Conservation (phyloP, 2,888 invertebrate genomes). For the Noctua pronuba region DNA sequence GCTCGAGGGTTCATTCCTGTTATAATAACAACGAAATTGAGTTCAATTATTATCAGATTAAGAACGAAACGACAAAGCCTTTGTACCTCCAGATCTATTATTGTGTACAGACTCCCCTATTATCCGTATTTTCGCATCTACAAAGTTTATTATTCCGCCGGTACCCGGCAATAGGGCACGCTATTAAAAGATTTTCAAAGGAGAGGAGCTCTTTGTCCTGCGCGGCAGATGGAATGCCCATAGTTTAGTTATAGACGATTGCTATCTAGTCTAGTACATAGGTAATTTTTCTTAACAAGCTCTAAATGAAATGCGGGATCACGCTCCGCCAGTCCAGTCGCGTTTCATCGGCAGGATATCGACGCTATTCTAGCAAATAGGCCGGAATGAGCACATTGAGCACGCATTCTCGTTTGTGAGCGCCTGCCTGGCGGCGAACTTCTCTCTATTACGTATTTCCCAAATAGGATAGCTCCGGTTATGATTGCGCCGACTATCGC, state of each 20-base stretch:
- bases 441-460: conserved; percentile 81
- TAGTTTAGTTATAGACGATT: conserved; percentile 60
- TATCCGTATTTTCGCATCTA: conserved; percentile 67
- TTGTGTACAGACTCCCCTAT: conserved; percentile 66
- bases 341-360: conserved; percentile 80
- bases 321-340: conserved; percentile 76
- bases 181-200: conserved; percentile 63
- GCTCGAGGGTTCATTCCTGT: conserved; percentile 69
- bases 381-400: conserved; percentile 79
- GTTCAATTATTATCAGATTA: conserved; percentile 80
- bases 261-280: conserved; percentile 57
- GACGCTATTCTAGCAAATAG: conserved; percentile 80
- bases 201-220: conserved; percentile 54
- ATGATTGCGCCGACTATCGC: conserved; percentile 77
- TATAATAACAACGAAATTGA: conserved; percentile 76
- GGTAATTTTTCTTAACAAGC: conserved; percentile 71
- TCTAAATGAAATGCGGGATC: conserved; percentile 82
- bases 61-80: conserved; percentile 72
- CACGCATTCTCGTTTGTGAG: conserved; percentile 77
- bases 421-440: conserved; percentile 84
- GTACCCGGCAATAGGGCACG: conserved; percentile 50
- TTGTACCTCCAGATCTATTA: conserved; percentile 70
- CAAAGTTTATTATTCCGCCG: conserved; percentile 68
- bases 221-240: conserved; percentile 26
- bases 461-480: conserved; percentile 82